Evolutionary conservation across 2,113 vertebrate genomes (phyloP).

Genomic region (Nothobranchius kuhntae): DNA sequence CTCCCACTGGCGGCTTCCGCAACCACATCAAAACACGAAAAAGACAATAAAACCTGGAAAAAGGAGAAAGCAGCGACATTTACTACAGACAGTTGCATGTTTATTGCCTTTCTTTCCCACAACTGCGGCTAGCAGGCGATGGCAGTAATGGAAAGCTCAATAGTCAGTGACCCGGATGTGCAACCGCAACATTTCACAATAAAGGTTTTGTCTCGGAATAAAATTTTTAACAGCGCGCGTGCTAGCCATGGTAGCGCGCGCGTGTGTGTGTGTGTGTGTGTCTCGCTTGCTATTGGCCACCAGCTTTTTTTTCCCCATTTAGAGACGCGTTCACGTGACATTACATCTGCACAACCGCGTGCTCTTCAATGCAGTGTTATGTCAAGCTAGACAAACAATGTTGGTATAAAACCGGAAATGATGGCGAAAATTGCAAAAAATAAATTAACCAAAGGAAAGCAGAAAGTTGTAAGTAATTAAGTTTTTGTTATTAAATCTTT

Average conservation of each 20-base stretch:
- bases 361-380: conserved; percentile 20
- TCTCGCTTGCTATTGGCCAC: conserved; percentile 26
- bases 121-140: conserved; percentile 10
- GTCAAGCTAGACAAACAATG: conserved; percentile 41
- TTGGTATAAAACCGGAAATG: conserved; percentile 5
- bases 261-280: too few species aligned
- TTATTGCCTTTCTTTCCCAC: conserved; percentile 6
- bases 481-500: not conserved
- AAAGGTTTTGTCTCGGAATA: conserved; percentile 7
- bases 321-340: conserved; percentile 21
- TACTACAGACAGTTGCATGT: conserved; percentile 61
- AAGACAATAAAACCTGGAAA: conserved; percentile 51
- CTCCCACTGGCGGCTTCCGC: conserved; percentile 51
- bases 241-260: not conserved
- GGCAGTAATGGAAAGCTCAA: not conserved
- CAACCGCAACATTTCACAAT: conserved; percentile 37
- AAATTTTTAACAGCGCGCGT: too few species aligned
- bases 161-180: conserved; percentile 52
- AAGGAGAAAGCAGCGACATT: conserved; percentile 53
- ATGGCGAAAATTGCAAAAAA: accelerated
- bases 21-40: conserved; percentile 51
- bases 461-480: too few species aligned
- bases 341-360: conserved; percentile 65
- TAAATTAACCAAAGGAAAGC: too few species aligned
- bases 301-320: conserved; percentile 1